phyloP scores from a whole-genome alignment of 2,797 vertebrate genomes.

The Channa striata region DNA sequence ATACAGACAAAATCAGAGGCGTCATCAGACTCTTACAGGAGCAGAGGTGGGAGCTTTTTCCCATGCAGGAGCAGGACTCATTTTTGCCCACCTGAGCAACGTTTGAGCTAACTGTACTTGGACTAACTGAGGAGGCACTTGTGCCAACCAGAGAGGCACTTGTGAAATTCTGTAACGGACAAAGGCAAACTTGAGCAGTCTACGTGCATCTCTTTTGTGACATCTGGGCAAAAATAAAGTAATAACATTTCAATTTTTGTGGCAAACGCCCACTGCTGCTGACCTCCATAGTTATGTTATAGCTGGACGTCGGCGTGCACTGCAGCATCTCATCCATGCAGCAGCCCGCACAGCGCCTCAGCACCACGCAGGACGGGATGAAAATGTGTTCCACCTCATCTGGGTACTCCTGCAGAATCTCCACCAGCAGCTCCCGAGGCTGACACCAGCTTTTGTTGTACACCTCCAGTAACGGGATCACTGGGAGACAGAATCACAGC shows the following conservation, averaged over 20 bases:
- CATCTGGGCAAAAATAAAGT: constrained; percentile 22
- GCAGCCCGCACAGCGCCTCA: constrained; percentile 95
- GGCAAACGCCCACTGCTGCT: constrained; percentile 21
- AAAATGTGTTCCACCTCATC: constrained; percentile 97
- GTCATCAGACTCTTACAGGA: not conserved
- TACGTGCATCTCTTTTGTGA: not conserved
- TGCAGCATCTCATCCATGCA: constrained; percentile 94
- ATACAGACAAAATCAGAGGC: not conserved
- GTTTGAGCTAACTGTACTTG: constrained; percentile 22
- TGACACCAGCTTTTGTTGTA: constrained; percentile 94
- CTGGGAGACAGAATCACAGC: constrained; percentile 73
- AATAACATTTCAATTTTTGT: not conserved
- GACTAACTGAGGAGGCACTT: constrained; percentile 7
- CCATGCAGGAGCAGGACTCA: not conserved
- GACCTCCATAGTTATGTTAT: constrained; percentile 91
- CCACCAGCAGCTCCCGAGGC: constrained; percentile 94
- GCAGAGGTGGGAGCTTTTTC: not conserved
- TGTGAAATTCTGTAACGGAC: not conserved
- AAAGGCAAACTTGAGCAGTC: constrained; percentile 1
- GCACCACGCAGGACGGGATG: constrained; percentile 96
- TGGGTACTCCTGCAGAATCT: constrained; percentile 97
- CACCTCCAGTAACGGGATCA: constrained; percentile 94
- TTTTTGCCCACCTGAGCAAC: constrained; percentile 26
- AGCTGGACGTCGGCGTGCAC: constrained; percentile 89
- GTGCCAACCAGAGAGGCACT: constrained; percentile 10